Conservation (phyloP, 2,888 invertebrate species). For the Creontiades dilutus region DNA sequence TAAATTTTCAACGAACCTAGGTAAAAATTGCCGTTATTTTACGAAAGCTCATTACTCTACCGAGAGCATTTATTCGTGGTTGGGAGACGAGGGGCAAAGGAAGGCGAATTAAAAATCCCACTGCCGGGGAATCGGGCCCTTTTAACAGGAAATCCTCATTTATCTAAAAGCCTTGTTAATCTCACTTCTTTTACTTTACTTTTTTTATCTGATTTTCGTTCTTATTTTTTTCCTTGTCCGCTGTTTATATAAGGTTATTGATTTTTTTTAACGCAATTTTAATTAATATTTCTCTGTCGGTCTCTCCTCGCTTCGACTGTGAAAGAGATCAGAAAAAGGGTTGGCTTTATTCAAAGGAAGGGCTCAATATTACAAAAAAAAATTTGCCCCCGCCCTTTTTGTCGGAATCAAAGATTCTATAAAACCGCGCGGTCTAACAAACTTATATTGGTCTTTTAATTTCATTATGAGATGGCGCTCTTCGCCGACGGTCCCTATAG, state of each 20-base stretch:
- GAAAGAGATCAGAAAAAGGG: not conserved
- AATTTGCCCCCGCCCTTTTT: too few relatives aligned
- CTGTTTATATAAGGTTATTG: slow-evolving; percentile 20
- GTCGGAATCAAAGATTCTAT: too few relatives aligned
- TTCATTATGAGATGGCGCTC: too few relatives aligned
- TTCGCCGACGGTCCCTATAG: too few relatives aligned
- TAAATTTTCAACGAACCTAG: not conserved
- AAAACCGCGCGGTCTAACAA: too few relatives aligned
- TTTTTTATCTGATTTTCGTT: not conserved
- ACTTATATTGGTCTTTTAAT: too few relatives aligned
- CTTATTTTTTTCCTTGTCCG: not conserved
- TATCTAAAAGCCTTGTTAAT: slow-evolving; percentile 27
- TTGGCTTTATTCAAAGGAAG: not conserved
- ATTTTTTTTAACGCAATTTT: not conserved
- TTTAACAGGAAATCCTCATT: slow-evolving; percentile 25
- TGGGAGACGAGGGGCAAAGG: not conserved
- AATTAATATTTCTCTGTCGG: not conserved
- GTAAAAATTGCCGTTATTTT: not conserved
- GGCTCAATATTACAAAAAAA: not conserved
- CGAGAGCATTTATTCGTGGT: not conserved
- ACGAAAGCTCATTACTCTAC: not conserved
- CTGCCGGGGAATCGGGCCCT: not conserved
- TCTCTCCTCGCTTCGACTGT: not conserved
- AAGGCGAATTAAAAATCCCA: slow-evolving; percentile 4
- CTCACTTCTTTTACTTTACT: not conserved